Conservation (phyloP, 1,140 invertebrate species). For the Helicorthomorpha holstii region DNA sequence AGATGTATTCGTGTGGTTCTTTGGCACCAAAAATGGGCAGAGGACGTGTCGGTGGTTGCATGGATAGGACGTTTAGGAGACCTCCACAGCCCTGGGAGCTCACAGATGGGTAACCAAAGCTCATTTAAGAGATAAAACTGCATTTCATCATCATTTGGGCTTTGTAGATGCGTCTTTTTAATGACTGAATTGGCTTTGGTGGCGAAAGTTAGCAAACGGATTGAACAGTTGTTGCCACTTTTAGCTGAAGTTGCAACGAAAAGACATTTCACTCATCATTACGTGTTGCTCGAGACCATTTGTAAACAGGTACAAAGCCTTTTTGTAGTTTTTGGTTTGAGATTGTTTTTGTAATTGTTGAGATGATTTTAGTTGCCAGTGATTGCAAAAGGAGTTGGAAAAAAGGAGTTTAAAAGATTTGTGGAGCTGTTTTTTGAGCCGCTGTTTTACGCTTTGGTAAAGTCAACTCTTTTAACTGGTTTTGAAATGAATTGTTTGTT, state of each 20-base stretch:
- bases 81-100: constrained; percentile 38
- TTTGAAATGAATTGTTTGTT: constrained; percentile 2
- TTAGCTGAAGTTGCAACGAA: constrained; percentile 25
- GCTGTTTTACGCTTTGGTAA: constrained; percentile 34
- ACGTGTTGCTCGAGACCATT: constrained; percentile 32
- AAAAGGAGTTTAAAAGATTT: constrained; percentile 32
- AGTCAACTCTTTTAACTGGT: constrained; percentile 10
- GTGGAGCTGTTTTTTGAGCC: constrained; percentile 34
- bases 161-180: constrained; percentile 29
- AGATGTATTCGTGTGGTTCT: constrained; percentile 40
- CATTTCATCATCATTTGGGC: background rate
- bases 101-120: constrained; percentile 31
- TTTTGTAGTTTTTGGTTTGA: background rate
- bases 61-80: constrained; percentile 31
- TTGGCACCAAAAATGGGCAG: constrained; percentile 36
- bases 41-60: constrained; percentile 26
- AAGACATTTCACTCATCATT: constrained; percentile 33
- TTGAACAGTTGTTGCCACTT: constrained; percentile 19
- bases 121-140: background rate
- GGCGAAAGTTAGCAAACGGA: constrained; percentile 14
- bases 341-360: constrained; percentile 6
- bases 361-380: constrained; percentile 25
- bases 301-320: constrained; percentile 28
- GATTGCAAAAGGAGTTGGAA: constrained; percentile 32
- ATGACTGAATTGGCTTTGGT: constrained; percentile 26